Conservation (phyloP, 2,888 invertebrate species). For the Eupsilia transversa region DNA sequence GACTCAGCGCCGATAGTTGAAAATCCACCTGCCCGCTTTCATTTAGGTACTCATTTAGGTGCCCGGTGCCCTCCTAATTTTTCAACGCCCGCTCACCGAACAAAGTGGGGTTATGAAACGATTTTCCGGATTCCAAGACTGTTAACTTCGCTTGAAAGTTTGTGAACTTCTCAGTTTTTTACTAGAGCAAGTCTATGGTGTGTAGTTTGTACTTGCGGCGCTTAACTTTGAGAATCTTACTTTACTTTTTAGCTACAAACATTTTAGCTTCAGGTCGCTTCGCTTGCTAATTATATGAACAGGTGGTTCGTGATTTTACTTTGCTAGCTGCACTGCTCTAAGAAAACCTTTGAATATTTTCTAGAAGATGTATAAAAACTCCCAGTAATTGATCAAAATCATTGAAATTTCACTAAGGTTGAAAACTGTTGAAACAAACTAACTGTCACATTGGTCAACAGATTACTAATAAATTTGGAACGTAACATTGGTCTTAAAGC, state of each 20-base stretch:
- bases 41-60: not conserved
- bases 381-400: too few relatives aligned
- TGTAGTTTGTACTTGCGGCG: slow-evolving; percentile 44
- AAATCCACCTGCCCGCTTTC: not conserved
- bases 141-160: slow-evolving; percentile 54
- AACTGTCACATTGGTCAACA: too few relatives aligned
- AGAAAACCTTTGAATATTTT: not conserved
- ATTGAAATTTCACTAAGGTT: too few relatives aligned
- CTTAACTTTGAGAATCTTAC: slow-evolving; percentile 41
- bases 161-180: slow-evolving; percentile 47
- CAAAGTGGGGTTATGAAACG: slow-evolving; percentile 43
- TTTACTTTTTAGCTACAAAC: slow-evolving; percentile 22
- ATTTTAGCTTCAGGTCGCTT: slow-evolving; percentile 19
- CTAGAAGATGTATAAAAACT: too few relatives aligned
- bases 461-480: too few relatives aligned
- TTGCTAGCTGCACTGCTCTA: slow-evolving; percentile 4
- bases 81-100: slow-evolving; percentile 50
- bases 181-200: slow-evolving; percentile 34
- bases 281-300: slow-evolving; percentile 37
- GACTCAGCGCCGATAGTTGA: not conserved
- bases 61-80: slow-evolving; percentile 11
- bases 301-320: slow-evolving; percentile 39
- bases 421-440: too few relatives aligned
- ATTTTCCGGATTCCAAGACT: slow-evolving; percentile 43
- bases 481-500: too few relatives aligned